Conservation (phyloP, 35 echinoderm and acorn worm genomes). For the Lytechinus variegatus region DNA sequence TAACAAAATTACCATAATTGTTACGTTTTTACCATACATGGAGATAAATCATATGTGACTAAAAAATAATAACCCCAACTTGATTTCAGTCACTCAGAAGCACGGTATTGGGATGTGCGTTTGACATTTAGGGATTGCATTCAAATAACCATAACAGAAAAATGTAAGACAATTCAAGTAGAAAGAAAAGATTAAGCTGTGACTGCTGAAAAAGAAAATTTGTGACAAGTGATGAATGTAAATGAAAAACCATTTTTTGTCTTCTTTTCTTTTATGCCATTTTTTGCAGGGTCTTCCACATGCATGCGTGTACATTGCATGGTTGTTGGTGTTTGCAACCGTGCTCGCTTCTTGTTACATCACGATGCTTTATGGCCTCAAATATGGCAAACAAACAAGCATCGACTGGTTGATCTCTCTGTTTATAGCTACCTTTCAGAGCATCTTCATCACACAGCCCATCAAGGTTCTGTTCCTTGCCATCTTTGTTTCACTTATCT, state of each 20-base stretch:
- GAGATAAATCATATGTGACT: no score
- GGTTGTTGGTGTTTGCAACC: slow-evolving; percentile 74
- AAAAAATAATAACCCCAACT: no score
- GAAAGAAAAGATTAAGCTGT: background rate
- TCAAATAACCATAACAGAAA: no score
- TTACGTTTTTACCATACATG: no score
- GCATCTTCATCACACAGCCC: slow-evolving; percentile 91
- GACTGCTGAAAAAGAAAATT: background rate
- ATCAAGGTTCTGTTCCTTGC: slow-evolving; percentile 86
- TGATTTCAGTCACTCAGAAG: no score
- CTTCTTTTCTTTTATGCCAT: background rate
- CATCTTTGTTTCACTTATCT: slow-evolving; percentile 71
- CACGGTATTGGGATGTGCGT: no score
- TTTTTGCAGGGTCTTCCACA: slow-evolving; percentile 62
- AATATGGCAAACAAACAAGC: slow-evolving; percentile 85
- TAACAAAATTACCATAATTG: no score
- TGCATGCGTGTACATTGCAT: slow-evolving; percentile 73
- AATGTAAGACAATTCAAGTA: no score
- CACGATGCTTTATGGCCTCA: slow-evolving; percentile 95
- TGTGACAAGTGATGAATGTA: no score
- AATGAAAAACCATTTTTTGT: background rate
- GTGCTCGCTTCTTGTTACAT: slow-evolving; percentile 73
- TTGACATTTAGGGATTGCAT: no score
- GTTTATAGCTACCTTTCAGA: slow-evolving; percentile 72
- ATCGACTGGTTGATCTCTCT: slow-evolving; percentile 96